A percentile compares a stretch with the other conserved stretches of the same genome.
Evolutionary conservation across 2,888 invertebrate genomes (phyloP).

Genomic region (Macrophya annulata): DNA sequence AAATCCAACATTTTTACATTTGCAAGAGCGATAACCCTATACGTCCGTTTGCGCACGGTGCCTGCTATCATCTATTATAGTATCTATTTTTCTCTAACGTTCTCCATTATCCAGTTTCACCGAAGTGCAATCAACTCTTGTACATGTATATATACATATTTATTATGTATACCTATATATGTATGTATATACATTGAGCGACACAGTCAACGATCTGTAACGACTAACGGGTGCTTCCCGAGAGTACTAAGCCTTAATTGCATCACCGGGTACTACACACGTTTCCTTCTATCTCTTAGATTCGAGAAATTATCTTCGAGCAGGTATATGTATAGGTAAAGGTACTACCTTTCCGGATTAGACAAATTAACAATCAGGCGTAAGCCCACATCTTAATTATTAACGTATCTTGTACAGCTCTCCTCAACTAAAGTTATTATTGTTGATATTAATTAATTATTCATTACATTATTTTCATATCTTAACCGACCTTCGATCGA

Average conservation of each 20-base stretch:
- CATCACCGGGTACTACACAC: not conserved
- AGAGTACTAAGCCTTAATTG: not conserved
- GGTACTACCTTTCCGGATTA: not conserved
- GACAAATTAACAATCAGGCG: too few relatives aligned
- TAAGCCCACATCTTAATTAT: not conserved
- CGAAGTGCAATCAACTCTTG: constrained; percentile 49
- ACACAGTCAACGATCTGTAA: constrained; percentile 15
- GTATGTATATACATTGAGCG: not conserved
- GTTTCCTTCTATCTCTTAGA: not conserved
- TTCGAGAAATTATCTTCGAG: not conserved
- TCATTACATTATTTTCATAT: not conserved
- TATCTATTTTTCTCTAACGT: constrained; percentile 29
- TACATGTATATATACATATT: not conserved
- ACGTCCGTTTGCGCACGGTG: not conserved
- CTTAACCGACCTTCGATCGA: not conserved
- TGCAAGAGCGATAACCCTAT: constrained; percentile 31
- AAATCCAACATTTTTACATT: not conserved
- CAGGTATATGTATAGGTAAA: not conserved
- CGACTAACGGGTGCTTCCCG: constrained; percentile 1
- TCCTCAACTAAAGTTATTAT: not conserved
- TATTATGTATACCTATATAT: too few relatives aligned
- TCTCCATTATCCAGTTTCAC: constrained; percentile 33
- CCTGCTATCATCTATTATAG: not conserved
- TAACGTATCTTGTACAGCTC: not conserved
- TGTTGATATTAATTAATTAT: not conserved